Evolutionary conservation across 2,888 invertebrate species (phyloP).

Genomic region (Tribolium freemani): DNA sequence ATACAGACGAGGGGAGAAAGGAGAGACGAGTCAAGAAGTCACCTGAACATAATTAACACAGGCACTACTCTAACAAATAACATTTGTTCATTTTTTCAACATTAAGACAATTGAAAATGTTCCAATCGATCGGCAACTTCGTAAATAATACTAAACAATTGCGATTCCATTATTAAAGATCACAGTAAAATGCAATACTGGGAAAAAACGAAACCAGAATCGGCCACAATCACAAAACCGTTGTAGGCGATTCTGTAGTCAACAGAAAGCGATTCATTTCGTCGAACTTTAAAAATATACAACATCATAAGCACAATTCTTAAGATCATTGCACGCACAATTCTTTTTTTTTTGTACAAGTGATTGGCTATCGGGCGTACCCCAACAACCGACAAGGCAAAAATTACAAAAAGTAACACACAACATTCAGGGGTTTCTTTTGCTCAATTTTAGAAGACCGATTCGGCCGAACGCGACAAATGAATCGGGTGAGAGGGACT

Average conservation of each 20-base stretch:
- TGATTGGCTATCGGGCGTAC: constrained; percentile 7
- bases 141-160: constrained; percentile 20
- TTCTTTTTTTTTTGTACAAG: constrained; percentile 27
- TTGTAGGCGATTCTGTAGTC: neutral
- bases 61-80: constrained; percentile 40
- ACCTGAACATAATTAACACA: constrained; percentile 18
- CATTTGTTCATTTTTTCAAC: constrained; percentile 26
- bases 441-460: constrained; percentile 79
- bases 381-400: constrained; percentile 39
- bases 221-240: neutral
- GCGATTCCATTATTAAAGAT: constrained; percentile 34
- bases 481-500: constrained; percentile 99
- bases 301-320: constrained; percentile 37
- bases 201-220: constrained; percentile 19
- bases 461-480: constrained; percentile 95
- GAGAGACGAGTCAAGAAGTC: constrained; percentile 3
- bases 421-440: constrained; percentile 40
- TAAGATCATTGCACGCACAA: constrained; percentile 24
- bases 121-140: constrained; percentile 12
- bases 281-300: constrained; percentile 12
- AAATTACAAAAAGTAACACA: constrained; percentile 36
- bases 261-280: constrained; percentile 10
- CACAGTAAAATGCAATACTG: constrained; percentile 46
- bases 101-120: constrained; percentile 29
- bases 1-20: constrained; percentile 11